phyloP scores from a whole-genome alignment of 2,888 invertebrate genomes.

The Cryptus viduatorius region DNA sequence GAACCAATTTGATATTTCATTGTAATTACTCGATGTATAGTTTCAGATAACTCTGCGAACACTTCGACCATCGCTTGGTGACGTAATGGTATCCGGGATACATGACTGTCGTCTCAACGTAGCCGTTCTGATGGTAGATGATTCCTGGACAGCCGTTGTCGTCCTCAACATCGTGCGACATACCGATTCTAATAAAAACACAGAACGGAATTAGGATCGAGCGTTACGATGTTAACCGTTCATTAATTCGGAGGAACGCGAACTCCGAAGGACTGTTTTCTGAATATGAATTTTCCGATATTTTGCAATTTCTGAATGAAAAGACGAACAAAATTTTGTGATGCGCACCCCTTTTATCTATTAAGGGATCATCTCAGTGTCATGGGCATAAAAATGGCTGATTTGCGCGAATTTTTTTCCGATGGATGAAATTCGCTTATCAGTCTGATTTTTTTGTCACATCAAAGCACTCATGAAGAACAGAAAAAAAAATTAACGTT shows the following conservation, averaged over 20 bases:
- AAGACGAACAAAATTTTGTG: not conserved
- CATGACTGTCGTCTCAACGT: conserved; percentile 81
- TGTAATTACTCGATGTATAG: conserved; percentile 86
- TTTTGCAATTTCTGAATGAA: too few relatives aligned
- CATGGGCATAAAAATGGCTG: too few relatives aligned
- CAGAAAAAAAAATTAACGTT: not conserved
- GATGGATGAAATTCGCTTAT: too few relatives aligned
- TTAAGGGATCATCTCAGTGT: too few relatives aligned
- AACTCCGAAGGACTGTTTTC: too few relatives aligned
- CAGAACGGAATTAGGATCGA: not conserved
- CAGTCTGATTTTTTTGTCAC: too few relatives aligned
- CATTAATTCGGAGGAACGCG: not conserved
- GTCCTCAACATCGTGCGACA: conserved; percentile 79
- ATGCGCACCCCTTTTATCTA: too few relatives aligned
- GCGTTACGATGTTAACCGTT: not conserved
- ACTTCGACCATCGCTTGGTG: conserved; percentile 86
- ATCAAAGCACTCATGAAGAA: not conserved
- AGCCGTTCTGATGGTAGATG: conserved; percentile 71
- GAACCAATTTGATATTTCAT: not conserved
- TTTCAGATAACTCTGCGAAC: conserved; percentile 85
- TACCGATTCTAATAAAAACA: conserved; percentile 77
- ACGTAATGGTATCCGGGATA: conserved; percentile 77
- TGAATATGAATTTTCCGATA: too few relatives aligned
- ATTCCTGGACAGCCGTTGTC: conserved; percentile 78
- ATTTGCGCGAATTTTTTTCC: too few relatives aligned